A percentile compares a stretch with the other conserved stretches of the same genome.
phyloP scores from a whole-genome alignment of 2,797 vertebrate genomes.

The Xiphorhynchus erythropygius region DNA sequence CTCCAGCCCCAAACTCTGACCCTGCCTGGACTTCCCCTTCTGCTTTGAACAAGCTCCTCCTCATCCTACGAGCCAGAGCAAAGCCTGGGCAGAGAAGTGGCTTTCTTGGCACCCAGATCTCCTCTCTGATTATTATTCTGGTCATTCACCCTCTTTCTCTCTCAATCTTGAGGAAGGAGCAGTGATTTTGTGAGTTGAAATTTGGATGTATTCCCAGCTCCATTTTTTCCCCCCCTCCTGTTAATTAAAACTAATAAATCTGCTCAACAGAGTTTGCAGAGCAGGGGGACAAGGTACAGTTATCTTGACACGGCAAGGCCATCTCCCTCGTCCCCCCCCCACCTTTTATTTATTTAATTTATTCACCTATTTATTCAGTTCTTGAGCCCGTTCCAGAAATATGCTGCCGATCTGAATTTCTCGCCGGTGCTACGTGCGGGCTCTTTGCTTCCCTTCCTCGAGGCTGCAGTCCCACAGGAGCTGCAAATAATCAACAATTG shows the following conservation, averaged over 20 bases:
- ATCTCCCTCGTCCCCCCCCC: not conserved
- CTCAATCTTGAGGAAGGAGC: constrained; percentile 69
- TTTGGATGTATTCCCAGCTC: constrained; percentile 79
- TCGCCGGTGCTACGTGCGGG: not conserved
- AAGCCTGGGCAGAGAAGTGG: not conserved
- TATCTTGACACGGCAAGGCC: constrained; percentile 58
- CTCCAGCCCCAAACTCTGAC: not conserved
- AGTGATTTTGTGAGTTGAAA: constrained; percentile 70
- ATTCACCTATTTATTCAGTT: constrained; percentile 18
- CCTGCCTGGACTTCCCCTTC: not conserved
- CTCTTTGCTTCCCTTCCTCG: constrained; percentile 1
- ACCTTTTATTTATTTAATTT: constrained; percentile 58
- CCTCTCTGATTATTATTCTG: constrained; percentile 64
- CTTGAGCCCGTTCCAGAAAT: constrained; percentile 14
- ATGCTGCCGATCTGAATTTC: constrained; percentile 3
- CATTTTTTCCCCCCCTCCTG: not conserved
- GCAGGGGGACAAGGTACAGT: constrained; percentile 55
- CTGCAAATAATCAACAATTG: constrained; percentile 54
- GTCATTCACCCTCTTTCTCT: constrained; percentile 58
- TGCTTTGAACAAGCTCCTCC: not conserved
- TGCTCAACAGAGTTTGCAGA: constrained; percentile 72
- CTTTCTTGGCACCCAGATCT: constrained; percentile 60
- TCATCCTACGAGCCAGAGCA: not conserved
- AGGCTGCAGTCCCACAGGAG: constrained; percentile 48
- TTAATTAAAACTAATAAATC: constrained; percentile 83